A percentile compares a stretch with the other conserved stretches of the same genome.
phyloP scores from a whole-genome alignment of 2,797 vertebrate species.

The Diglossa cyanea region DNA sequence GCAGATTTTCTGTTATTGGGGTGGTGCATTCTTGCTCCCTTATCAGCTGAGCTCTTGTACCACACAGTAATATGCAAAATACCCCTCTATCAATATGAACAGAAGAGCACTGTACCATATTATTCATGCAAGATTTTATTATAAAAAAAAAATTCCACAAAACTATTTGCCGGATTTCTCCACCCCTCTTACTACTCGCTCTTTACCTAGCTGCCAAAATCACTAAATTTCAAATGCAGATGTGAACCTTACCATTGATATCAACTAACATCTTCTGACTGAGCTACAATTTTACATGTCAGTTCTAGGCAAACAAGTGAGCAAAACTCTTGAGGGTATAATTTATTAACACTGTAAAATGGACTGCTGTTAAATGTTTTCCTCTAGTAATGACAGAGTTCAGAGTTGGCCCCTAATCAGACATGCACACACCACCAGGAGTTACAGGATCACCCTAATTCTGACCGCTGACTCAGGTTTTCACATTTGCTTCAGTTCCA shows the following conservation, averaged over 20 bases:
- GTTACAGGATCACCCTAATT: not conserved
- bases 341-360: constrained; percentile 34
- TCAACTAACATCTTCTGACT: constrained; percentile 40
- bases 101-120: not conserved
- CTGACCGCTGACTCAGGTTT: constrained; percentile 1
- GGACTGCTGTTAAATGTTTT: constrained; percentile 2
- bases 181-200: not conserved
- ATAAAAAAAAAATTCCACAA: constrained; percentile 31
- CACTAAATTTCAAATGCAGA: constrained; percentile 5
- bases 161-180: not conserved
- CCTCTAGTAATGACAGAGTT: not conserved
- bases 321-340: constrained; percentile 18
- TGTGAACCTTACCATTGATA: constrained; percentile 16
- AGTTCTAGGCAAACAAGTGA: constrained; percentile 21
- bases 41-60: not conserved
- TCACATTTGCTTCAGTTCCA: not conserved
- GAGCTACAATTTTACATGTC: constrained; percentile 44
- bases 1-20: not conserved
- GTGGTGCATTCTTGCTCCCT: not conserved
- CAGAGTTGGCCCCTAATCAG: not conserved
- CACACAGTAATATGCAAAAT: not conserved
- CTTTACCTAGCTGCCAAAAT: constrained; percentile 34
- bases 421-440: accelerated
- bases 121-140: constrained; percentile 17
- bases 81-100: not conserved